phyloP scores from a whole-genome alignment of 64 coral and sea anemone species.

The Montipora cactus region DNA sequence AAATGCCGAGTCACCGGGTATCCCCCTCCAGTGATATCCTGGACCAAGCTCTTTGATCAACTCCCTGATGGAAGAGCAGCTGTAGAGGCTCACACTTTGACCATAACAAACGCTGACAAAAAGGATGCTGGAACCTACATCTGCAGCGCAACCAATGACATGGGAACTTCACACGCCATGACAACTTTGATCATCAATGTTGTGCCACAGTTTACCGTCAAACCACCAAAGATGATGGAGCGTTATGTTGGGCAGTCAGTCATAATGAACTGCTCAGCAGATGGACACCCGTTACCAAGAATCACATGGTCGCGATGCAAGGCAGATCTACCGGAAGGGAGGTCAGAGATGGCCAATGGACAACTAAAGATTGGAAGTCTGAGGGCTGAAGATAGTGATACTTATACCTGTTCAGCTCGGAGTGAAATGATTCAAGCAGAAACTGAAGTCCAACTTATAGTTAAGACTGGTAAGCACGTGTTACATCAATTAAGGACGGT shows the following conservation, averaged over 20 bases:
- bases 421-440: conserved; percentile 47
- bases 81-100: conserved; percentile 50
- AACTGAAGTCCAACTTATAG: conserved; percentile 31
- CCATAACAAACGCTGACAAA: conserved; percentile 39
- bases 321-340: conserved; percentile 21
- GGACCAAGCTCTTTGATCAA: conserved; percentile 76
- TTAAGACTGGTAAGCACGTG: conserved; percentile 30
- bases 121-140: conserved; percentile 75
- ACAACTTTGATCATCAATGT: conserved; percentile 65
- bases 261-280: conserved; percentile 68
- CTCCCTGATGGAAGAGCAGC: conserved; percentile 42
- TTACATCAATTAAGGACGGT: not conserved
- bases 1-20: conserved; percentile 64
- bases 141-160: conserved; percentile 62
- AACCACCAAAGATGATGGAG: conserved; percentile 65
- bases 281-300: conserved; percentile 48
- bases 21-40: conserved; percentile 72
- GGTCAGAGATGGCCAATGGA: conserved; percentile 1
- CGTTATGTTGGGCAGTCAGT: conserved; percentile 63
- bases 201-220: conserved; percentile 62
- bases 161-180: conserved; percentile 46
- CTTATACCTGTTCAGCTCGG: conserved; percentile 50
- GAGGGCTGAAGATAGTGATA: conserved; percentile 48
- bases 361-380: conserved; percentile 34
- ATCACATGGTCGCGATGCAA: conserved; percentile 77